A percentile compares a stretch with the other conserved stretches of the same genome.
Conservation (phyloP, 1,140 invertebrate species). For the Himalopsyche phryganea region DNA sequence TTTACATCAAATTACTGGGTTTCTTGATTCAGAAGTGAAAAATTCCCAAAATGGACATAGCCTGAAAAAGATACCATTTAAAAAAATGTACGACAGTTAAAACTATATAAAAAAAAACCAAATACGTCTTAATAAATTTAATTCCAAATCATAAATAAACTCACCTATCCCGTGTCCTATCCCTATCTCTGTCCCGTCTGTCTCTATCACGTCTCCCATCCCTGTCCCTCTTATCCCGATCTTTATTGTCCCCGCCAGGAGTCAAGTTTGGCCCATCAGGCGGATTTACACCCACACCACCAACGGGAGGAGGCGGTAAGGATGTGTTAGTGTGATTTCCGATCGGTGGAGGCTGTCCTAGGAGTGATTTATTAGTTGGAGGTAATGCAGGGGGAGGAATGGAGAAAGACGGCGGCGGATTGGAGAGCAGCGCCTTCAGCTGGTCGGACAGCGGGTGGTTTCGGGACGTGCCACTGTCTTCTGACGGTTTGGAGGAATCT, state of each 20-base stretch:
- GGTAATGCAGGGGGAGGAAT: slow-evolving; percentile 26
- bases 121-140: no score
- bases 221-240: slow-evolving; percentile 10
- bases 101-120: no score
- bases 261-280: not conserved
- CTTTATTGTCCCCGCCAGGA: slow-evolving; percentile 6
- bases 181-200: slow-evolving; percentile 15
- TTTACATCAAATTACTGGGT: no score
- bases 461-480: no score
- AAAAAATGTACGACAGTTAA: no score
- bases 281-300: slow-evolving; percentile 5
- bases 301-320: slow-evolving; percentile 38
- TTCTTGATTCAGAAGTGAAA: no score
- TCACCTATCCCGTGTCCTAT: slow-evolving; percentile 20
- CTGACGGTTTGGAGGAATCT: slow-evolving; percentile 4
- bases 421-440: slow-evolving; percentile 45
- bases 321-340: slow-evolving; percentile 23
- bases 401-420: slow-evolving; percentile 48
- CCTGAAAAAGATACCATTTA: no score
- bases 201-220: slow-evolving; percentile 28
- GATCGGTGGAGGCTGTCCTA: slow-evolving; percentile 9
- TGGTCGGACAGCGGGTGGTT: slow-evolving; percentile 34
- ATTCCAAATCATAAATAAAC: no score
- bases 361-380: not conserved
- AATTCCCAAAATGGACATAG: no score